A percentile compares a stretch with the other conserved stretches of the same genome.
Conservation (phyloP, 2,888 invertebrate species). For the Caenorhabditis uteleia region DNA sequence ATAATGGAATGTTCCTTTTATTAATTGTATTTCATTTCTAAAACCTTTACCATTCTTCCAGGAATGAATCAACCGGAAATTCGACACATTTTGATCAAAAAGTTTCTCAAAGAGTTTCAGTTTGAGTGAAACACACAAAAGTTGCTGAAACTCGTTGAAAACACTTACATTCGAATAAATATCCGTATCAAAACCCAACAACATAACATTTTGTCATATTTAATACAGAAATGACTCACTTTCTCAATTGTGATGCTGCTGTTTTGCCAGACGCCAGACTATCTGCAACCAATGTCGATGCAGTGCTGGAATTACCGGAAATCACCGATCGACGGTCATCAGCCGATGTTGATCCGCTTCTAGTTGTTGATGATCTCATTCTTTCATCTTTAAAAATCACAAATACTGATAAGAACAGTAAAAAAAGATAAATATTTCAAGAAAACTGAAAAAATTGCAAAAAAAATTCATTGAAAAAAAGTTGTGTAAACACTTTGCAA, state of each 20-base stretch:
- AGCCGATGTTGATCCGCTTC: conserved; percentile 29
- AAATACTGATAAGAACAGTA: not conserved
- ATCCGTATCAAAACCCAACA: not conserved
- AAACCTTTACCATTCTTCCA: conserved; percentile 1
- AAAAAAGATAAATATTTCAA: not conserved
- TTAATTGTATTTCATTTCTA: conserved; percentile 1
- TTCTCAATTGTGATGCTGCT: conserved; percentile 44
- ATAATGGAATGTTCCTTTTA: not conserved
- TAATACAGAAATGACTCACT: conserved; percentile 24
- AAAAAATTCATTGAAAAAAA: conserved; percentile 1
- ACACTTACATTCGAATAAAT: not conserved
- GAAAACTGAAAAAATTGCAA: not conserved
- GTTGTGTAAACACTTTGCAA: not conserved
- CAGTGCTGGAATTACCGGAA: conserved; percentile 53
- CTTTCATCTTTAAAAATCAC: conserved; percentile 18
- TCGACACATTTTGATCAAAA: no score
- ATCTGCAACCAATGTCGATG: conserved; percentile 50
- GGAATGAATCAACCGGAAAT: no score
- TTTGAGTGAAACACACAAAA: no score
- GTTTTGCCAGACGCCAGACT: conserved; percentile 47
- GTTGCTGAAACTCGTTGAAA: not conserved
- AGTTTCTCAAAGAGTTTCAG: no score
- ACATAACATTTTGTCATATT: conserved; percentile 2
- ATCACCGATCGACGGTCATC: conserved; percentile 54
- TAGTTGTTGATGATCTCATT: conserved; percentile 23